Evolutionary conservation across 2,888 invertebrate genomes (phyloP).

Genomic region (Lordiphosa andalusiaca): DNA sequence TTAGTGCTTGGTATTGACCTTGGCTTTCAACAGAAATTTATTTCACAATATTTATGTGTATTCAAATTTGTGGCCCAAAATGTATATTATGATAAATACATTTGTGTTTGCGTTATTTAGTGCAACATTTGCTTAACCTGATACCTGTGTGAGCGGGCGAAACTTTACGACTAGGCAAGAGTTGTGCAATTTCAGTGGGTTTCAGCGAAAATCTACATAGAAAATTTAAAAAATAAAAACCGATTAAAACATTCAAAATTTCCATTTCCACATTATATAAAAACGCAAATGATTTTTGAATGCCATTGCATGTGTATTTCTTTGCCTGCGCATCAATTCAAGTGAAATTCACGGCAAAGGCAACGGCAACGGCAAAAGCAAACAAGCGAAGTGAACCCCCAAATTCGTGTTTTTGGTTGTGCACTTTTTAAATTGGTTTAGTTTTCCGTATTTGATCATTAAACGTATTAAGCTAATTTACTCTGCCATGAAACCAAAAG

Average conservation of each 20-base stretch:
- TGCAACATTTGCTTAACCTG: constrained; percentile 10
- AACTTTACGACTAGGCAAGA: constrained; percentile 25
- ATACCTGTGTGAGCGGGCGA: constrained; percentile 29
- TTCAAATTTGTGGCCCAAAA: background rate
- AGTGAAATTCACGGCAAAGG: constrained; percentile 15
- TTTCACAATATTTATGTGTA: constrained; percentile 7
- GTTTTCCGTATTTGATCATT: constrained; percentile 56
- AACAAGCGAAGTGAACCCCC: constrained; percentile 14
- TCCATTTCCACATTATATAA: constrained; percentile 56
- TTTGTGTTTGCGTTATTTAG: too few species aligned
- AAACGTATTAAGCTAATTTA: constrained; percentile 60
- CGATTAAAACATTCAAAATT: constrained; percentile 18
- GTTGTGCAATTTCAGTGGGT: constrained; percentile 22
- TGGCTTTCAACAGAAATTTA: background rate
- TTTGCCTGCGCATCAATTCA: constrained; percentile 8
- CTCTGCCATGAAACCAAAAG: constrained; percentile 44
- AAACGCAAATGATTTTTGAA: constrained; percentile 49
- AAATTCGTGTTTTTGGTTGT: background rate
- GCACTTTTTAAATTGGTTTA: constrained; percentile 33
- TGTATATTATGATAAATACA: constrained; percentile 10
- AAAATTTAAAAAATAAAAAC: constrained; percentile 23
- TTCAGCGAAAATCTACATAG: constrained; percentile 30
- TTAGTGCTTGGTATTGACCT: constrained; percentile 4
- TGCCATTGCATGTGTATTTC: constrained; percentile 35
- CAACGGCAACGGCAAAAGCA: too few species aligned